phyloP scores from a whole-genome alignment of 2,797 vertebrate genomes.

The Coranthus polyacanthus region DNA sequence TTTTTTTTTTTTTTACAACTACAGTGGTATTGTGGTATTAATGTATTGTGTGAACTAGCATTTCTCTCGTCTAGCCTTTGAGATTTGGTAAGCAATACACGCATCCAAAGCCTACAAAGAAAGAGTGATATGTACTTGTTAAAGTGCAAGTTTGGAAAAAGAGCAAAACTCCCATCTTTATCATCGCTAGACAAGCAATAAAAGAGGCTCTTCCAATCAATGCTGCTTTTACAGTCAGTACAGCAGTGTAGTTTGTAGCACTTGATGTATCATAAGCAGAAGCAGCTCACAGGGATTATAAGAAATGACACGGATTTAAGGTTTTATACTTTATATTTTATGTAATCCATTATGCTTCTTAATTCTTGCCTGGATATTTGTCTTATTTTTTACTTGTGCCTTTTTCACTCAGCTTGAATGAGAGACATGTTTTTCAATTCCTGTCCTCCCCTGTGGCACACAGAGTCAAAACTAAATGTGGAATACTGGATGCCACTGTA shows the following conservation, averaged over 20 bases:
- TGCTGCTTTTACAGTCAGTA: constrained; percentile 19
- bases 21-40: neutral
- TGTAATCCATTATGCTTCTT: constrained; percentile 63
- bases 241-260: constrained; percentile 12
- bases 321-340: constrained; percentile 56
- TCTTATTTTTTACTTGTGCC: constrained; percentile 33
- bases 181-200: constrained; percentile 14
- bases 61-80: constrained; percentile 6
- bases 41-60: constrained; percentile 8
- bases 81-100: neutral
- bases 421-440: constrained; percentile 4
- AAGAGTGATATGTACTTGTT: constrained; percentile 10
- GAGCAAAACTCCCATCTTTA: constrained; percentile 14
- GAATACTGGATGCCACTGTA: constrained; percentile 52
- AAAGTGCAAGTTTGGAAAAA: constrained; percentile 10
- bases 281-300: constrained; percentile 51
- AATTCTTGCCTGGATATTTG: constrained; percentile 39
- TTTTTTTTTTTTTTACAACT: neutral
- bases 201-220: constrained; percentile 32
- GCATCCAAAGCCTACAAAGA: neutral
- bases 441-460: constrained; percentile 15
- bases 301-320: constrained; percentile 60
- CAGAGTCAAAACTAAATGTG: constrained; percentile 38
- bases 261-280: constrained; percentile 51
- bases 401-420: constrained; percentile 8